Evolutionary conservation across 1,140 invertebrate species (phyloP), one percentile per base, ranked within the genome.

Genomic region (Euura saliciscinereae): DNA sequence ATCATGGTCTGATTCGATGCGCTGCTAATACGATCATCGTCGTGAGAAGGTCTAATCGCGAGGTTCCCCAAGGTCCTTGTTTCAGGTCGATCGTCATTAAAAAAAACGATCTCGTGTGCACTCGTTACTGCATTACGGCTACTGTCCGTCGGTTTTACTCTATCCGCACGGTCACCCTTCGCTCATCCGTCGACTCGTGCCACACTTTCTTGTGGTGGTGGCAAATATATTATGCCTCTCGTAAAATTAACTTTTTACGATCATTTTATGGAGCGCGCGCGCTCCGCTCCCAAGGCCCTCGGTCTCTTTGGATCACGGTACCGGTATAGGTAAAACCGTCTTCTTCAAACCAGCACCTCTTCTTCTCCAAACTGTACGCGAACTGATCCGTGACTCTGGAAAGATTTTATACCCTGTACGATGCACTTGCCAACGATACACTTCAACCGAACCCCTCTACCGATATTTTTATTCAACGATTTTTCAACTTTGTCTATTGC

Each of bases 191-290:
- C n/a, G 65, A 75, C 71, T 70, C 65, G 45, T 66, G 43, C 70
- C 42, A 45, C 68, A 43, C n/a, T 70, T 66, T 73, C 65, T 64
- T 70, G 42, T 78, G 79, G 79, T 81, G 79, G 82, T 85, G 84
- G 86, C 83, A 83, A 84, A 87, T 86, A 87, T 87, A 87, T 87
- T 86, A 86, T 83, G 83, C 83, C 81, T 83, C 84, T 87, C 87
- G 81, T 88, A 88, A 88, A 88, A 88, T 87, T 88, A 87, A 86
- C 82, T 86, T 87, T 88, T 88, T 87, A 88, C 85, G 86, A 87
- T 86, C 85, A 84, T 86, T 88, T 88, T 87, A 88, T 86, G 87
- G 84, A 84, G 74, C 72, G 71, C 73, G 73, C 72, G 72, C 75
- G 69, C 44, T 72, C 76, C 75, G 71, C 77, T 77, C 73, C 74